Base-by-base conservation (phyloP, 2,113 vertebrate genomes). In the Oncorhynchus masou region DNA sequence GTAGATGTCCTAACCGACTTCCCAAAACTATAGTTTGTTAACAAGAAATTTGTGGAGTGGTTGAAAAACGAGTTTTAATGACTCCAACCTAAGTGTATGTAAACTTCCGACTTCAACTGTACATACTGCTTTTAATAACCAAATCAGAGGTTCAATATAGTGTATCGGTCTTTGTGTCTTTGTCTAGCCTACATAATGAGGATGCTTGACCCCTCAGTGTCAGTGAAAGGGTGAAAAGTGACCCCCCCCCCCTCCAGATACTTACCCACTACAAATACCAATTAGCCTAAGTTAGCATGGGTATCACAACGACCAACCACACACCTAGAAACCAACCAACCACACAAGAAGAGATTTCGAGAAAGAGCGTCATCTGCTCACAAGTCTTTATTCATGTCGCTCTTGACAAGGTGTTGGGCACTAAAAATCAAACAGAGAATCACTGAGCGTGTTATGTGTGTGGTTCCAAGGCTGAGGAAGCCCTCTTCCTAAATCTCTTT, bases 301-400 rank as follows among this genome's bases (percentile, higher is more conserved):
- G 54, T 57, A 57, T 7, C 54, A 57, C 54, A 57, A 4, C 19
- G 9, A 45, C 9, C 39, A 45, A 45, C 39, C 39, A 45, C 39
- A 39, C 39, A 39, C 34, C 6, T 34, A 34, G 5, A 7, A 45
- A 45, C 39, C 39, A 45, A 45, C 39, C 39, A 39, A 39, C 39
- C 39, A 57, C n/a, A 62, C 20, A 62, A 62, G n/a, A 22, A 62
- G 7, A 22, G 20, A 22, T 22, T 45, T 54, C 0, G 59, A 62
- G 39, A 45, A 45, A 45, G 7, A 60, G n/a, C 19, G 6, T 70
- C 45, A 70, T 51, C 65, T 68, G 65, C 0, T 4, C 70, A 70
- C 54, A 0, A 76, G 72, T 64, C 75, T 89, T 88, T 88, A 87
- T 83, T 88, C 1, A 20, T 78, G 73, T 13, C 16, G 5, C 31